Percentiles rank a stretch among this genome's conserved stretches.
Evolutionary conservation across 2,113 vertebrate genomes (phyloP).

Genomic region (Myotis brandtii): DNA sequence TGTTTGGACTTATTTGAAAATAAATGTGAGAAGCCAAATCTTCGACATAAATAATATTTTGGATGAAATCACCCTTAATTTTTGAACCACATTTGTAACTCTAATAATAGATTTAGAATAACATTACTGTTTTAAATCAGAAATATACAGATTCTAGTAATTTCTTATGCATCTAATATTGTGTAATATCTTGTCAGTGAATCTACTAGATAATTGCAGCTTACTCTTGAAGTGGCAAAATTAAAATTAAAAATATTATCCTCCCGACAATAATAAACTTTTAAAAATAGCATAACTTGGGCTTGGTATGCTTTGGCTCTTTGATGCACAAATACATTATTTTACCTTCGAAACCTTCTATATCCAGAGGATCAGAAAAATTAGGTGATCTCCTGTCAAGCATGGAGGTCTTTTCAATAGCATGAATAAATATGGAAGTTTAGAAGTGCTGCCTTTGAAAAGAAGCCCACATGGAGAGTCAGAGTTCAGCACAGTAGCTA

Average conservation of each 20-base stretch:
- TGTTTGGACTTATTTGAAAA: neutral
- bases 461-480: neutral
- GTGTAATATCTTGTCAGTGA: neutral
- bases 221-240: neutral
- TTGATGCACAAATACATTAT: neutral
- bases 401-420: neutral
- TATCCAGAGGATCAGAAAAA: neutral
- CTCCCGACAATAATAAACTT: neutral
- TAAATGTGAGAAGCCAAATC: neutral
- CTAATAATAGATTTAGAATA: neutral
- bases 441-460: neutral
- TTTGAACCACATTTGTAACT: neutral
- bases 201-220: neutral
- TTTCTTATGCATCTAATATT: neutral
- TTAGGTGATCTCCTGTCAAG: neutral
- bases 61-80: neutral
- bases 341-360: neutral
- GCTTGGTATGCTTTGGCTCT: neutral
- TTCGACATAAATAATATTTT: neutral
- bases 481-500: neutral
- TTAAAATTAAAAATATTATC: neutral
- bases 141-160: neutral
- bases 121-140: neutral
- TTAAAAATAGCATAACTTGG: neutral
- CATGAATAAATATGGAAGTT: neutral